These are phyloP conservation scores for Meloe dianella DNA, from an alignment of 2,888 invertebrate genomes.

Conservation along the genomic window DNA sequence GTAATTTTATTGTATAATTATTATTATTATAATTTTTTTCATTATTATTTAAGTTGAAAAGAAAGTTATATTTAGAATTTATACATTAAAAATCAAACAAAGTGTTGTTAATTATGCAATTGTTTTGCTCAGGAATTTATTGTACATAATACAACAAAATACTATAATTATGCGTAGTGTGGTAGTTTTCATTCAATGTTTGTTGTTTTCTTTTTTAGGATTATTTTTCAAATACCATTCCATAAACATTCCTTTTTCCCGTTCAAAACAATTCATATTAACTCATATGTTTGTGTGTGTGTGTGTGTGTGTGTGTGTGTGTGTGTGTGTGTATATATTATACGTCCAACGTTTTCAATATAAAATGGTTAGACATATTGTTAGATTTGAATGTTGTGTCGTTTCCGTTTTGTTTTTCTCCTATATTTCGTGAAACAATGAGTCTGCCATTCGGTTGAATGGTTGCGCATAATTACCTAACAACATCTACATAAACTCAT, in stretches of 20 bases:
- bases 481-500: slow-evolving; percentile 12
- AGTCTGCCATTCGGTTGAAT: slow-evolving; percentile 19
- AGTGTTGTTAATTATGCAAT: slow-evolving; percentile 50
- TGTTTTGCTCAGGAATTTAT: slow-evolving; percentile 57
- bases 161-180: slow-evolving; percentile 16
- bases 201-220: not conserved
- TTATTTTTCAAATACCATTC: not conserved
- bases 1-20: slow-evolving; percentile 12
- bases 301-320: not conserved
- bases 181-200: slow-evolving; percentile 20
- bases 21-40: slow-evolving; percentile 36
- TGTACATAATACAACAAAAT: slow-evolving; percentile 43
- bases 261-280: not conserved
- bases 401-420: slow-evolving; percentile 18
- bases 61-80: slow-evolving; percentile 44
- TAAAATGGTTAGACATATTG: slow-evolving; percentile 2
- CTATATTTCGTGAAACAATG: slow-evolving; percentile 31
- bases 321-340: not conserved
- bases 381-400: slow-evolving; percentile 2
- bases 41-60: slow-evolving; percentile 40
- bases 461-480: slow-evolving; percentile 26
- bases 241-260: not conserved
- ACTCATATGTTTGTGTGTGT: not conserved
- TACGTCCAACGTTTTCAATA: not conserved
- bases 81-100: slow-evolving; percentile 36